Evolutionary conservation across 2,797 vertebrate genomes (phyloP).

Genomic region (Rhinichthys osculus): DNA sequence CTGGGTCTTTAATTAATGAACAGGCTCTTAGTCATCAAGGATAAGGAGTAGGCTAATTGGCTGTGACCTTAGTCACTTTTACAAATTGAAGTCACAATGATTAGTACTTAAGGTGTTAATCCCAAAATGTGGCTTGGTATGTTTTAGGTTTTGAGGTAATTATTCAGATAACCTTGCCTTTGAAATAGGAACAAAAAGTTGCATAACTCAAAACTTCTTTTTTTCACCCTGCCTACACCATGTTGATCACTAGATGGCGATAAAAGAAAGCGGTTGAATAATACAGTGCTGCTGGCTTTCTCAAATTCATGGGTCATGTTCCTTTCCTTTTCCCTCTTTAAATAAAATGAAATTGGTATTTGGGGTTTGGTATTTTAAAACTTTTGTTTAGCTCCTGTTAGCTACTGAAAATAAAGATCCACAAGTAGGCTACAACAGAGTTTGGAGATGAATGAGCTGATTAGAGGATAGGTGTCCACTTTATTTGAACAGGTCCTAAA

Average conservation of each 20-base stretch:
- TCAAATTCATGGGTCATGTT: background rate
- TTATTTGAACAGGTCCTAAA: constrained; percentile 66
- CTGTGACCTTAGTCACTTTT: background rate
- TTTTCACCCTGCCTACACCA: background rate
- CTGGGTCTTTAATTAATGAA: background rate
- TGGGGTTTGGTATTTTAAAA: background rate
- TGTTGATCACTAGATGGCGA: constrained; percentile 72
- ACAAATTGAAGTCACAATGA: constrained; percentile 49
- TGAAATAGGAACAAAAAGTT: constrained; percentile 6
- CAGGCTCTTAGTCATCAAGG: constrained; percentile 29
- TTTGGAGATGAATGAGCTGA: constrained; percentile 68
- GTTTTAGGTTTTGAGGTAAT: constrained; percentile 29
- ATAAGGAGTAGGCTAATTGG: constrained; percentile 36
- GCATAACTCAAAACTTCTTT: background rate
- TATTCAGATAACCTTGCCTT: constrained; percentile 28
- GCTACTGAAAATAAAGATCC: background rate
- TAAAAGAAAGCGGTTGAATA: constrained; percentile 52
- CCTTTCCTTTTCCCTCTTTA: background rate
- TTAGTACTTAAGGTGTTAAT: constrained; percentile 3
- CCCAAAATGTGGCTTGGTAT: background rate
- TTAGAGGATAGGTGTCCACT: constrained; percentile 57
- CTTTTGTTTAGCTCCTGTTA: background rate
- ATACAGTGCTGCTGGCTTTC: background rate
- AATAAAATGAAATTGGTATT: background rate
- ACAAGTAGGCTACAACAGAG: constrained; percentile 32